These are phyloP conservation scores for Idaea dimidiata DNA, from an alignment of 2,888 invertebrate species.

Conservation along the genomic window DNA sequence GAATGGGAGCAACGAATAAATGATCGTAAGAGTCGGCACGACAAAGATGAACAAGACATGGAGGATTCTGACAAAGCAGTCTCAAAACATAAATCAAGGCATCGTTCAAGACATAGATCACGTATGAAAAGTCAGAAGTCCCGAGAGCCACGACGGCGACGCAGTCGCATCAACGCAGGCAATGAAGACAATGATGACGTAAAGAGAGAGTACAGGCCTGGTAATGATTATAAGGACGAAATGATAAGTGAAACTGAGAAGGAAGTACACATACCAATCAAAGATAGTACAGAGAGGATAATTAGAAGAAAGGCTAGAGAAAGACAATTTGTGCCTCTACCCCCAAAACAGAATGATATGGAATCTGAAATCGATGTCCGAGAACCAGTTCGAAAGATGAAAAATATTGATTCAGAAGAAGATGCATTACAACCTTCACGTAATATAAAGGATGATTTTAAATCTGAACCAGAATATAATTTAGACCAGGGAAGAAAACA, in stretches of 20 bases:
- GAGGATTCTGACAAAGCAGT: constrained; percentile 20
- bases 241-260: not conserved
- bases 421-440: not conserved
- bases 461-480: not conserved
- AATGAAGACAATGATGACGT: not conserved
- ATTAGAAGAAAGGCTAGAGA: constrained; percentile 53
- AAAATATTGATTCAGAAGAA: not conserved
- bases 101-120: constrained; percentile 33
- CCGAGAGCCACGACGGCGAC: constrained; percentile 9
- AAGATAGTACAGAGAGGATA: constrained; percentile 38
- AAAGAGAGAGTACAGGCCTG: not conserved
- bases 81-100: constrained; percentile 31
- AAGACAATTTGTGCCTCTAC: constrained; percentile 26
- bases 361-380: constrained; percentile 27
- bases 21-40: constrained; percentile 20
- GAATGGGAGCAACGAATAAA: constrained; percentile 17
- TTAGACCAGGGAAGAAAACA: not conserved
- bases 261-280: constrained; percentile 7
- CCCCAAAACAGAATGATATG: constrained; percentile 7
- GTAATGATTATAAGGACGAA: not conserved
- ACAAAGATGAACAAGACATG: constrained; percentile 30
- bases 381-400: constrained; percentile 17
- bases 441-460: not conserved
- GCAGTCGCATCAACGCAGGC: not conserved
- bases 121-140: constrained; percentile 32